Conservation (phyloP, 1,140 invertebrate species). For the Sitodiplosis mosellana region DNA sequence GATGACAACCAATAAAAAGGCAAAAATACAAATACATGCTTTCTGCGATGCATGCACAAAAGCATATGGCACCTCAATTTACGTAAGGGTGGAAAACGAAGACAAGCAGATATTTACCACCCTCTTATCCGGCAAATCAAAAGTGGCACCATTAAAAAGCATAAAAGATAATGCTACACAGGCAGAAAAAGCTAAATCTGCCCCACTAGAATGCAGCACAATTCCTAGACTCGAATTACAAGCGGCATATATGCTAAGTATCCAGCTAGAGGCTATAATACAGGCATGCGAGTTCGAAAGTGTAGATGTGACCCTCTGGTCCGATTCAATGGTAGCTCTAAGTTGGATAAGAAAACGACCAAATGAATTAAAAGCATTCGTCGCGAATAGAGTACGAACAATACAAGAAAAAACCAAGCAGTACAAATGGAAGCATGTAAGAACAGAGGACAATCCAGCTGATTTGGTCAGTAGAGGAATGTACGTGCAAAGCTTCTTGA, state of each 20-base stretch:
- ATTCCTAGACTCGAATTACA: constrained; percentile 21
- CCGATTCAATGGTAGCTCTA: constrained; percentile 10
- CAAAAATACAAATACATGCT: constrained; percentile 9
- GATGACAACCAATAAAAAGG: neutral
- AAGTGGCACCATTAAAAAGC: constrained; percentile 15
- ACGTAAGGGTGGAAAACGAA: constrained; percentile 9
- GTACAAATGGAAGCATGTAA: constrained; percentile 11
- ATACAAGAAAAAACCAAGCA: constrained; percentile 4
- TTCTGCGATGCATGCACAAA: constrained; percentile 22
- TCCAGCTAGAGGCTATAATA: constrained; percentile 7
- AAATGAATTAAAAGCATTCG: constrained; percentile 5
- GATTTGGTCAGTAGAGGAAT: constrained; percentile 14
- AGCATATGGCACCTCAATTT: constrained; percentile 21
- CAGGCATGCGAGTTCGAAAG: constrained; percentile 1
- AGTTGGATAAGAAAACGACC: constrained; percentile 6
- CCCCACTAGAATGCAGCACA: constrained; percentile 16
- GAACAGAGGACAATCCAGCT: constrained; percentile 13
- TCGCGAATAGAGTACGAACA: constrained; percentile 6
- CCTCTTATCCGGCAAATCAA: constrained; percentile 20
- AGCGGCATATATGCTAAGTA: constrained; percentile 14
- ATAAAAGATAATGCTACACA: too few species aligned
- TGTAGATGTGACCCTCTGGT: constrained; percentile 4
- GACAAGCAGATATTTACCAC: constrained; percentile 5
- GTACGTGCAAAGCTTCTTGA: neutral
- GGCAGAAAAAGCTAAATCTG: too few species aligned